phyloP scores from a whole-genome alignment of 2,888 invertebrate genomes.

The Phorcus lineatus region DNA sequence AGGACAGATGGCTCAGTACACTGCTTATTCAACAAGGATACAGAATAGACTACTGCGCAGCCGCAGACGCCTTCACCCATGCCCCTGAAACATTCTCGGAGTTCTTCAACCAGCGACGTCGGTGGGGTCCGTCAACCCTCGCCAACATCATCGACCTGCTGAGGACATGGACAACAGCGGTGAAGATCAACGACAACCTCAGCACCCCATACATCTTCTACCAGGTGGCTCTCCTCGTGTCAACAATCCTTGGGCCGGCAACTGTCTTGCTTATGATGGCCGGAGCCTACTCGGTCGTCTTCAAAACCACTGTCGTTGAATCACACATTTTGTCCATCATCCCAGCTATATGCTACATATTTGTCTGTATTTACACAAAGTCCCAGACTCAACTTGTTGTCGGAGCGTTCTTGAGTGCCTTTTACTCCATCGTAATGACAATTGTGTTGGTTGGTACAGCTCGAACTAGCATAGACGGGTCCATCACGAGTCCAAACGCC shows the following conservation, averaged over 20 bases:
- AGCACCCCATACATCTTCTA: slow-evolving; percentile 66
- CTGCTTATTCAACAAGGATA: slow-evolving; percentile 97
- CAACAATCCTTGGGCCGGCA: slow-evolving; percentile 65
- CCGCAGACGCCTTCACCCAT: slow-evolving; percentile 98
- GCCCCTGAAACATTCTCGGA: slow-evolving; percentile 85
- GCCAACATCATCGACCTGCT: slow-evolving; percentile 97
- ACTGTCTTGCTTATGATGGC: slow-evolving; percentile 88
- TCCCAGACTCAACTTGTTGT: slow-evolving; percentile 87
- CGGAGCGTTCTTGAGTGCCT: slow-evolving; percentile 80
- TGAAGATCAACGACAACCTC: slow-evolving; percentile 67
- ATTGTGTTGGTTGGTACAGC: slow-evolving; percentile 99
- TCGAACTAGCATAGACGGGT: slow-evolving; percentile 96
- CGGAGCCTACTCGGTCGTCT: slow-evolving; percentile 98
- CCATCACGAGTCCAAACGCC: slow-evolving; percentile 76
- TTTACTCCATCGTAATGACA: slow-evolving; percentile 98
- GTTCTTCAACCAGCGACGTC: slow-evolving; percentile 97
- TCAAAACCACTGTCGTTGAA: slow-evolving; percentile 96
- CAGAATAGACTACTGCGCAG: slow-evolving; percentile 98
- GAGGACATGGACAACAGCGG: slow-evolving; percentile 64
- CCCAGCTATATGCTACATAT: slow-evolving; percentile 92
- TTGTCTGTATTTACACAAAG: slow-evolving; percentile 94
- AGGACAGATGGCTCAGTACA: slow-evolving; percentile 99
- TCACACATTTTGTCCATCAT: slow-evolving; percentile 95
- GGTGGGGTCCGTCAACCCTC: slow-evolving; percentile 99
- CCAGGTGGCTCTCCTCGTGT: slow-evolving; percentile 62